phyloP scores from a whole-genome alignment of 2,113 vertebrate genomes.

The Tachysurus fulvidraco region DNA sequence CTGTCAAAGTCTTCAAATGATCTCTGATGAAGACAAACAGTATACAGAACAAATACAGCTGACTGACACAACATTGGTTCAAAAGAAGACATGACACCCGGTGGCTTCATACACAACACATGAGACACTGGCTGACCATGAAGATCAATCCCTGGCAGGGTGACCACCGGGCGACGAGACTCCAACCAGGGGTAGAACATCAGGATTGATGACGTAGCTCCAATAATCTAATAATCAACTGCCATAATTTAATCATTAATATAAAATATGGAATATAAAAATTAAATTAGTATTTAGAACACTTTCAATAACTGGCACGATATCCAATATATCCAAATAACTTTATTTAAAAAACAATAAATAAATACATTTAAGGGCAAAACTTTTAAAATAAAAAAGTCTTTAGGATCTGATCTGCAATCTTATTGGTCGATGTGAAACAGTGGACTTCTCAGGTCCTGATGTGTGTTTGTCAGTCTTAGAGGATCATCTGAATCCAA shows the following conservation, averaged over 20 bases:
- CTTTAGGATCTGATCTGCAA: background rate
- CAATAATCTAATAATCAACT: background rate
- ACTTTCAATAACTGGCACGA: background rate
- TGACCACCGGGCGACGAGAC: too few relatives aligned
- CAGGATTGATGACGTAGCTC: too few relatives aligned
- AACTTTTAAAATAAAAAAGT: background rate
- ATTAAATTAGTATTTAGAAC: background rate
- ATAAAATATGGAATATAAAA: background rate
- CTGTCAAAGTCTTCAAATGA: too few relatives aligned
- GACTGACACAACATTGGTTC: too few relatives aligned
- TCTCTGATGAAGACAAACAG: too few relatives aligned
- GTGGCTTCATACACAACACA: too few relatives aligned
- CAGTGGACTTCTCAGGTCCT: conserved; percentile 20
- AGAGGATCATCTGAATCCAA: conserved; percentile 39
- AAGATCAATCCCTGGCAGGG: too few relatives aligned
- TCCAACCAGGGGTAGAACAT: too few relatives aligned
- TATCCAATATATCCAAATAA: background rate
- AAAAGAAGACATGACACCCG: too few relatives aligned
- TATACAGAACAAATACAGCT: too few relatives aligned
- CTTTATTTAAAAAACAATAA: background rate
- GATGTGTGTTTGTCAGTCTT: background rate
- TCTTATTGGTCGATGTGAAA: conserved; percentile 18
- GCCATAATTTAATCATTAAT: background rate
- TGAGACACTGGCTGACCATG: too few relatives aligned
- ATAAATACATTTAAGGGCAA: background rate